A percentile compares a stretch with the other conserved stretches of the same genome.
phyloP scores from a whole-genome alignment of 2,113 vertebrate species.

The Maccullochella peelii region DNA sequence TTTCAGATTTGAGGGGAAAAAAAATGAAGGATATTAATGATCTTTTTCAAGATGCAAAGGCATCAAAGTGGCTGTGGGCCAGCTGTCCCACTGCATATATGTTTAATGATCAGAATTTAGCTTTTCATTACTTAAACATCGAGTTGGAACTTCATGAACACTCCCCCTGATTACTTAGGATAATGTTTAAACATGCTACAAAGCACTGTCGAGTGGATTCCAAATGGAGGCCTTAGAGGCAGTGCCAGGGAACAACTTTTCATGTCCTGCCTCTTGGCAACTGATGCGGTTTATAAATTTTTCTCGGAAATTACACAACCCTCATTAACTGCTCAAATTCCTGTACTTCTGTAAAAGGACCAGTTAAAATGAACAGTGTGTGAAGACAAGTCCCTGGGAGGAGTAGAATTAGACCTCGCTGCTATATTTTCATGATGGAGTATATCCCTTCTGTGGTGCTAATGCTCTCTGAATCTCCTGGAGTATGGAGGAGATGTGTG shows the following conservation, averaged over 20 bases:
- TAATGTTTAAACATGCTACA: constrained; percentile 75
- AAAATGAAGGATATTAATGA: constrained; percentile 55
- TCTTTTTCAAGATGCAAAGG: constrained; percentile 60
- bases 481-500: constrained; percentile 26
- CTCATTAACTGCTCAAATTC: constrained; percentile 36
- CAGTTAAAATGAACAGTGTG: constrained; percentile 24
- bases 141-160: constrained; percentile 61
- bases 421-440: constrained; percentile 25
- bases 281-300: constrained; percentile 53
- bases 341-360: neutral
- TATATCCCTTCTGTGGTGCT: constrained; percentile 11
- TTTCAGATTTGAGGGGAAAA: constrained; percentile 13
- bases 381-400: constrained; percentile 15
- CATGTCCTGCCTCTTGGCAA: constrained; percentile 64
- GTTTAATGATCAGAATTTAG: constrained; percentile 77
- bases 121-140: constrained; percentile 78
- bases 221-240: constrained; percentile 64
- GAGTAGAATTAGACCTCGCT: constrained; percentile 13
- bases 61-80: constrained; percentile 69
- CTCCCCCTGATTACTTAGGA: constrained; percentile 62
- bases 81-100: constrained; percentile 76
- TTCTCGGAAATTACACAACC: constrained; percentile 55
- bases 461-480: constrained; percentile 47
- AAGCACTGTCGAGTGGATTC: constrained; percentile 63
- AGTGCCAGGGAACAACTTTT: constrained; percentile 62